Base-by-base conservation (phyloP, 2,888 invertebrate genomes). In the Falcaria lacertinaria region DNA sequence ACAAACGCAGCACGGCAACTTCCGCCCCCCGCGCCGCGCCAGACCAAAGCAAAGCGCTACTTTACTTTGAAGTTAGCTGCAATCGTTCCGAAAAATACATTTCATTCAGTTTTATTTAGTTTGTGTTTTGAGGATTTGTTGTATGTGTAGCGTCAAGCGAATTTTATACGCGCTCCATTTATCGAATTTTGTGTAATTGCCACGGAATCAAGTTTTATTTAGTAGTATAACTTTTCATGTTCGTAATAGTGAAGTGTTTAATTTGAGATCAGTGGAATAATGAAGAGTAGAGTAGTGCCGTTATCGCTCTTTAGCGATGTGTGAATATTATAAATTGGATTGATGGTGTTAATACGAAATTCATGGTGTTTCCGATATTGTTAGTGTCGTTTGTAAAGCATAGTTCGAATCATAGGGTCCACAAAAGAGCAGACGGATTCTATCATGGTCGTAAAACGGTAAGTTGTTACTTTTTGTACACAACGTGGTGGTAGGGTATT, bases 361-460 rank as follows among this genome's bases (percentile, higher is more conserved):
- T 84, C 81, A 89, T 89, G 89, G 89, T 89, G 88, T 83, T 82
- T 79, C 69, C 73, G 68, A 80, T 71, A 75, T 70, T 70, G 56
- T 73, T 79, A 72, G 88, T 88, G 83, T 60, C 69, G 69, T 81
- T 86, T 77, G 77, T 72, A 76, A 81, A 80, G 64, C 64, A 80
- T 81, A 80, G 65, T 81, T 80, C 83, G 75, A 89, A 89, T 83
- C 89, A 90, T 90, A 89, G 89, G 89, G 83, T 88, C 89, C 83
- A 87, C 80, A 82, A 85, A 80, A 80, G 89, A 86, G 80, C 82
- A 77, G 77, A 89, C 89, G 89, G 89, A 87, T 86, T 88, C 87
- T 88, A 89, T 80, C 87, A 90, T 90, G 90, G 90, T 89, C 86
- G 89, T 89, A 84, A 89, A 89, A 89, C 89, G 88, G 89, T 89